Evolutionary conservation across 2,888 invertebrate species (phyloP).

Genomic region (Melanchra persicariae): DNA sequence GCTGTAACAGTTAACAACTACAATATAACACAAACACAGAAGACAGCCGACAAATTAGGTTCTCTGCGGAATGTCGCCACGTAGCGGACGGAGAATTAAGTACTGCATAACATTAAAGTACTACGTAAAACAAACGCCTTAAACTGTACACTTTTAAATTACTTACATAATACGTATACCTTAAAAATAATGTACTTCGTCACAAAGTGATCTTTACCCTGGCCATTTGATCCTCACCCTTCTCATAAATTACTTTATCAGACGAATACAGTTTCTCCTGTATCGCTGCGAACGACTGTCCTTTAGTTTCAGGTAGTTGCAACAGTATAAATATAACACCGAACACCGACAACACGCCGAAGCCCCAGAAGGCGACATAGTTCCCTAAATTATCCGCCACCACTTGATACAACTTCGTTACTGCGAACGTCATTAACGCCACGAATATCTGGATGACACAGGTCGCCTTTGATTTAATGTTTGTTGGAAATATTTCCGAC

Average conservation of each 20-base stretch:
- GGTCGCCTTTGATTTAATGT: slow-evolving; percentile 92
- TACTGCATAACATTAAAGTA: slow-evolving; percentile 60
- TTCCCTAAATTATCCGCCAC: slow-evolving; percentile 88
- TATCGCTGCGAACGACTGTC: slow-evolving; percentile 91
- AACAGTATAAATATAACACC: slow-evolving; percentile 89
- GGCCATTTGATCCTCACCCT: slow-evolving; percentile 78
- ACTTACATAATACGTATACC: slow-evolving; percentile 47
- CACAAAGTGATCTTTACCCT: slow-evolving; percentile 81
- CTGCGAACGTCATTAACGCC: slow-evolving; percentile 90
- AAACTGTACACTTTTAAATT: slow-evolving; percentile 51
- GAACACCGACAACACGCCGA: slow-evolving; percentile 85
- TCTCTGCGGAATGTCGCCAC: slow-evolving; percentile 64
- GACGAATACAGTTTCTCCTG: slow-evolving; percentile 86
- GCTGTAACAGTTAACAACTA: slow-evolving; percentile 55
- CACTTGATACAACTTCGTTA: slow-evolving; percentile 91
- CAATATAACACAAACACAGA: slow-evolving; percentile 49
- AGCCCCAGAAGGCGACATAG: slow-evolving; percentile 90
- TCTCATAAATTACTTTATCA: slow-evolving; percentile 82
- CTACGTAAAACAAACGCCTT: slow-evolving; percentile 45
- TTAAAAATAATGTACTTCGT: slow-evolving; percentile 58
- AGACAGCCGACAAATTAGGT: slow-evolving; percentile 53
- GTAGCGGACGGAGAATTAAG: slow-evolving; percentile 67
- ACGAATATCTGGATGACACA: slow-evolving; percentile 92
- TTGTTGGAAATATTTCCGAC: slow-evolving; percentile 92
- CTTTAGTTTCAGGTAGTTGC: slow-evolving; percentile 91